phyloP scores from a whole-genome alignment of 1,140 invertebrate species.

The Anoplophora glabripennis region DNA sequence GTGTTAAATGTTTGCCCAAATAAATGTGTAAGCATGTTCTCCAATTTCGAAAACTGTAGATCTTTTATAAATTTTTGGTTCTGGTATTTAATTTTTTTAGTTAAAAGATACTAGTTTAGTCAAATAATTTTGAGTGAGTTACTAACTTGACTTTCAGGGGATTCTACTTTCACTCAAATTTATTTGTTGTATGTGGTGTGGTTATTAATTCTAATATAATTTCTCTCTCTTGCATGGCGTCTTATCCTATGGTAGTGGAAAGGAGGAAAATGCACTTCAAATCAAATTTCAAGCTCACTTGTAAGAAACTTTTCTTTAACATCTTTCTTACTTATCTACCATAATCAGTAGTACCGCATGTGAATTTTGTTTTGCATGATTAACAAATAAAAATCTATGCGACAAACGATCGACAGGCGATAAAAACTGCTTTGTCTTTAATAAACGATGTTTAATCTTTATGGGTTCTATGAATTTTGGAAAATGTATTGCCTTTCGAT shows the following conservation, averaged over 20 bases:
- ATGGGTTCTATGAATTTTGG: too few species aligned
- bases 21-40: too few species aligned
- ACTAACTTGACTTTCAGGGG: background rate
- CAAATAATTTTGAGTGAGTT: background rate
- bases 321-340: constrained; percentile 22
- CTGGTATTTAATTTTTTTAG: constrained; percentile 1
- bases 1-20: too few species aligned
- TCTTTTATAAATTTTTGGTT: background rate
- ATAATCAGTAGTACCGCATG: constrained; percentile 1
- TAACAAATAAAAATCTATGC: too few species aligned
- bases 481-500: background rate
- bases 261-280: constrained; percentile 68
- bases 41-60: background rate
- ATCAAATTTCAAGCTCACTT: constrained; percentile 67
- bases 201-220: constrained; percentile 42
- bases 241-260: constrained; percentile 59
- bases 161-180: background rate
- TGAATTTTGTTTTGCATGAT: too few species aligned
- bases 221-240: constrained; percentile 65
- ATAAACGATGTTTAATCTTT: too few species aligned
- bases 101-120: background rate
- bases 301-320: constrained; percentile 58
- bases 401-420: too few species aligned
- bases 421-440: too few species aligned
- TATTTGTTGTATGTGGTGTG: constrained; percentile 17